phyloP scores from a whole-genome alignment of 2,797 vertebrate genomes.

The Urophycis tenuis region DNA sequence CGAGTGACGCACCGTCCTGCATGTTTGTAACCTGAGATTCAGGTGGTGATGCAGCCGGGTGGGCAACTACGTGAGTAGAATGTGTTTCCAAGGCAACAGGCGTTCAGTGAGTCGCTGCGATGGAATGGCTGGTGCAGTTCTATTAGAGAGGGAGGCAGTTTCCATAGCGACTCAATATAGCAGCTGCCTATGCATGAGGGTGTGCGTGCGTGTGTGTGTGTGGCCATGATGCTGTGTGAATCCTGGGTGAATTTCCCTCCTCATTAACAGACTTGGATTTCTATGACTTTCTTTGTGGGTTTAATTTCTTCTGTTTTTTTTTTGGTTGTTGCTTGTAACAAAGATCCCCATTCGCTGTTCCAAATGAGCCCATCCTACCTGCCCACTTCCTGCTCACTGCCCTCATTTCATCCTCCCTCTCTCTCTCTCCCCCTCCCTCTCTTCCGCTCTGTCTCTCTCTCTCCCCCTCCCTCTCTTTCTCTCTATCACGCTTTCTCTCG shows the following conservation, averaged over 20 bases:
- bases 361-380: conserved; percentile 31
- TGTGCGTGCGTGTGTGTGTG: conserved; percentile 37
- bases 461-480: not conserved
- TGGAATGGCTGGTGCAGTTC: conserved; percentile 76
- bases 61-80: conserved; percentile 78
- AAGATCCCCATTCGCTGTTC: conserved; percentile 16
- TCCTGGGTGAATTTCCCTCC: conserved; percentile 58
- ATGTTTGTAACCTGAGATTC: conserved; percentile 75
- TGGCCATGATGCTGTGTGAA: conserved; percentile 28
- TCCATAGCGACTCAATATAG: conserved; percentile 77
- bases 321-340: conserved; percentile 47
- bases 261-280: conserved; percentile 64
- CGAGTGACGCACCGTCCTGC: conserved; percentile 63
- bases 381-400: conserved; percentile 45
- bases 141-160: conserved; percentile 76
- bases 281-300: conserved; percentile 57
- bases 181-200: conserved; percentile 71
- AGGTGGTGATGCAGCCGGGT: conserved; percentile 76
- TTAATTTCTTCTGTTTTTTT: conserved; percentile 41
- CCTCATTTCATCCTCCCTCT: conserved; percentile 51
- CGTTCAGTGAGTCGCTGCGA: conserved; percentile 73
- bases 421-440: not conserved
- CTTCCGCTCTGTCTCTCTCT: not conserved
- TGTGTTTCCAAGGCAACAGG: conserved; percentile 79
- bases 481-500: not conserved